Percentiles rank a stretch among this genome's conserved stretches.
Evolutionary conservation across 2,888 invertebrate genomes (phyloP).

Genomic region (Oscheius myriophilus): DNA sequence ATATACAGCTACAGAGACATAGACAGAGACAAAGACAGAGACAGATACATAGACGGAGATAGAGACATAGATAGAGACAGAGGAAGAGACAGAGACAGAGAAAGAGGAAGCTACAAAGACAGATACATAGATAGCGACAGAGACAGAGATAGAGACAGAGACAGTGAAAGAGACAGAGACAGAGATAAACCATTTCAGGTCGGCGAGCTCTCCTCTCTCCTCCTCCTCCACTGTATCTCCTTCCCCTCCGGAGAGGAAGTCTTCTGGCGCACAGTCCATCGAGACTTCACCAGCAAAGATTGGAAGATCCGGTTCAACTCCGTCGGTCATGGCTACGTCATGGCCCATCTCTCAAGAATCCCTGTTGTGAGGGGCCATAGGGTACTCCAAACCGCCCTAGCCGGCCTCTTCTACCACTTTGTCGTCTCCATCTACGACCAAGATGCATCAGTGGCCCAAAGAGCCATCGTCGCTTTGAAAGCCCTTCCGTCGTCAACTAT

Average conservation of each 20-base stretch:
- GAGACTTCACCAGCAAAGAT: constrained; percentile 89
- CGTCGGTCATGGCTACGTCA: constrained; percentile 91
- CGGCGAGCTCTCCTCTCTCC: constrained; percentile 88
- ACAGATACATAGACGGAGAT: background rate
- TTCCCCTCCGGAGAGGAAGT: constrained; percentile 92
- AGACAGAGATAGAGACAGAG: background rate
- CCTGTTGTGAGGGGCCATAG: constrained; percentile 84
- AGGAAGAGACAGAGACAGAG: background rate
- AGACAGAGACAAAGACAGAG: background rate
- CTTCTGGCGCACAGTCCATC: constrained; percentile 93
- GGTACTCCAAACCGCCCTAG: constrained; percentile 86
- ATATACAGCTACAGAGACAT: background rate
- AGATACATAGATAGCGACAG: background rate
- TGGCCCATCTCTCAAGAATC: constrained; percentile 90
- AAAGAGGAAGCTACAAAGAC: background rate
- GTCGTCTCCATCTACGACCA: constrained; percentile 95
- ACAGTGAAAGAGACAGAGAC: background rate
- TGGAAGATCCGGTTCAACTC: constrained; percentile 91
- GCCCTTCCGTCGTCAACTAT: constrained; percentile 62
- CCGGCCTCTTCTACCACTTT: constrained; percentile 95
- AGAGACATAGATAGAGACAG: background rate
- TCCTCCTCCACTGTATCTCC: constrained; percentile 92
- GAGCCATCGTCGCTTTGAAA: constrained; percentile 66
- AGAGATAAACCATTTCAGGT: constrained; percentile 75
- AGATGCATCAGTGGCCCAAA: constrained; percentile 92